Base-by-base conservation (phyloP, 2,888 invertebrate species). In the Sphinx pinastri region DNA sequence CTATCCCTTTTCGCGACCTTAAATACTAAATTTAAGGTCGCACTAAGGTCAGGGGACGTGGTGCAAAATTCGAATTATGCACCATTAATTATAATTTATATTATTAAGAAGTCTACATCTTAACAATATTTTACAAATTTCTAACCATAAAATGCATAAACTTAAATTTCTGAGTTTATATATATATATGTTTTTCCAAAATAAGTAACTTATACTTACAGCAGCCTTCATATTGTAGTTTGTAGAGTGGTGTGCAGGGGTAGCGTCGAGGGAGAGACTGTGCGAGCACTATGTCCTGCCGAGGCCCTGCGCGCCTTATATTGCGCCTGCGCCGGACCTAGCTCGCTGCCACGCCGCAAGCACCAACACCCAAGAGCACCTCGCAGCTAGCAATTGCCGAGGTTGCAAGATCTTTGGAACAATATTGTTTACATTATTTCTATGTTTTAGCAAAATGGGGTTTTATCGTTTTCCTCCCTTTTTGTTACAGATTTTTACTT, bases 171-270 rank as follows among this genome's bases (percentile, higher is more conserved):
- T 51, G 25, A 25, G 25, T 58, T 25, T 31, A 25, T 25, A 25
- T 25, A 25, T 19, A 12, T 69, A n/a, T n/a, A n/a, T 59, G 19
- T 66, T 63, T 38, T 38, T 38, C 7, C 7, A 63, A 60, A 67
- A 58, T 25, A n/a, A 66, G 19, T 7, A 16, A 63, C 12, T 19
- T 13, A 13, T 67, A 85, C 86, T 86, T 78, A 86, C 86, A 80
- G 83, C 77, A 78, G 83, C 78, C 81, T 86, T 86, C 86, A 86
- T 86, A 71, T 75, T 80, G 69, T 74, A 77, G 74, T 74, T 72
- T 74, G 78, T 78, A 73, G 74, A 73, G 74, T 55, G 16, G 49
- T 63, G 63, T 11, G n/a, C 49, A 19, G 47, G 63, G 49, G 63
- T 63, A 13, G 63, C 5, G 45, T 7, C 49, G 49, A 49, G 74